These are phyloP conservation scores for Martes martes DNA, from an alignment of 2,113 vertebrate species.

Conservation along the genomic window DNA sequence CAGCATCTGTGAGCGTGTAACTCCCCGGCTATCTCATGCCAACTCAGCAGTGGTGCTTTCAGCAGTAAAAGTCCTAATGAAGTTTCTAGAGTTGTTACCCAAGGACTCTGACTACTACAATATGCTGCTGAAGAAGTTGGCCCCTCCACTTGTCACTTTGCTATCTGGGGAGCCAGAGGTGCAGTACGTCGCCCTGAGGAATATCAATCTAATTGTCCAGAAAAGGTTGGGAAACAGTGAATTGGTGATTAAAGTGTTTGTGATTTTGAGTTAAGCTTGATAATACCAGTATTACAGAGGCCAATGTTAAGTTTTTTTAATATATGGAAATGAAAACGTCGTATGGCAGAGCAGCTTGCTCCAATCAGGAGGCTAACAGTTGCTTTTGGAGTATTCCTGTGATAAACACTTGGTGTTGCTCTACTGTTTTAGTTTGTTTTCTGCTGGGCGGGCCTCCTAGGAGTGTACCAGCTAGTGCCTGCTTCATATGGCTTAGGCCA, in stretches of 20 bases:
- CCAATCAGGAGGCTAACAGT: neutral
- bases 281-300: neutral
- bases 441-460: neutral
- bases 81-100: slow-evolving; percentile 96
- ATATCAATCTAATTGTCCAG: slow-evolving; percentile 99
- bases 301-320: neutral
- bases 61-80: slow-evolving; percentile 99
- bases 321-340: neutral
- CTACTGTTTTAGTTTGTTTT: neutral
- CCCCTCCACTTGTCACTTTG: slow-evolving; percentile 95
- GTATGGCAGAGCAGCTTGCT: neutral
- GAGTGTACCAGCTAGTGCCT: neutral
- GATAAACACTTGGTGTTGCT: neutral
- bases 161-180: slow-evolving; percentile 98
- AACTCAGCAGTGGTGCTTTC: slow-evolving; percentile 98
- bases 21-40: slow-evolving; percentile 96
- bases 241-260: slow-evolving; percentile 27
- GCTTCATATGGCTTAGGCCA: neutral
- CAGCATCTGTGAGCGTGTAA: slow-evolving; percentile 98
- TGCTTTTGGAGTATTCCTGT: neutral
- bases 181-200: slow-evolving; percentile 97
- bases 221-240: slow-evolving; percentile 88
- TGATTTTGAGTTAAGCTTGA: slow-evolving; percentile 42
- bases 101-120: slow-evolving; percentile 98
- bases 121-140: slow-evolving; percentile 97